Conservation (phyloP, 1,140 invertebrate species). For the Leptonema lineaticorne region DNA sequence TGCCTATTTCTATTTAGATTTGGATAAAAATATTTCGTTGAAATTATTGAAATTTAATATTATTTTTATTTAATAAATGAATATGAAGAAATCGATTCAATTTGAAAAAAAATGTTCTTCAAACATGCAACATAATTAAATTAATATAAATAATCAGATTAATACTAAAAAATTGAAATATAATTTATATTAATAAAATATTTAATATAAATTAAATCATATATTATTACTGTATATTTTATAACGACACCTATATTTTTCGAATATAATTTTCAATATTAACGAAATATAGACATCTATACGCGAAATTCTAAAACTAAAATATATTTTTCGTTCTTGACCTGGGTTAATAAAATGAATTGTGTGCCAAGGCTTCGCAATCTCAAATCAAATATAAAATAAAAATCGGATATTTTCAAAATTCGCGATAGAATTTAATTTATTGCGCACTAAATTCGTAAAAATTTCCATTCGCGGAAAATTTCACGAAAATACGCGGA, state of each 20-base stretch:
- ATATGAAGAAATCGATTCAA: not conserved
- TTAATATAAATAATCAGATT: not conserved
- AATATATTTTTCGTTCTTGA: slow-evolving; percentile 1
- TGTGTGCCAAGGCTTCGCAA: slow-evolving; percentile 1
- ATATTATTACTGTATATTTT: too few relatives aligned
- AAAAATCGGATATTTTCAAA: too few relatives aligned
- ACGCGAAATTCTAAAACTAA: not conserved
- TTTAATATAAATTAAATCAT: not conserved
- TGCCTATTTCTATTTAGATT: not conserved
- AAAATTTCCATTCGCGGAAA: too few relatives aligned
- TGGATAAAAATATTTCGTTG: not conserved
- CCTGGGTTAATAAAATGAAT: not conserved
- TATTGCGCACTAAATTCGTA: too few relatives aligned
- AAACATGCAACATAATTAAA: not conserved
- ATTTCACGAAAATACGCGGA: too few relatives aligned
- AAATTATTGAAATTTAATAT: not conserved
- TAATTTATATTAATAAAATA: not conserved
- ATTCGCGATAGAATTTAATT: too few relatives aligned
- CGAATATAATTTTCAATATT: not conserved
- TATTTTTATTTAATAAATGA: not conserved
- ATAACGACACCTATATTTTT: not conserved
- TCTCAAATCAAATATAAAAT: not conserved
- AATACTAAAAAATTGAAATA: not conserved
- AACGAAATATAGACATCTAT: not conserved
- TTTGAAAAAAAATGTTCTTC: too few relatives aligned